Percentiles rank a stretch among this genome's conserved stretches.
Evolutionary conservation across 2,797 vertebrate species (phyloP).

Genomic region (Helicolenus hilgendorfi): DNA sequence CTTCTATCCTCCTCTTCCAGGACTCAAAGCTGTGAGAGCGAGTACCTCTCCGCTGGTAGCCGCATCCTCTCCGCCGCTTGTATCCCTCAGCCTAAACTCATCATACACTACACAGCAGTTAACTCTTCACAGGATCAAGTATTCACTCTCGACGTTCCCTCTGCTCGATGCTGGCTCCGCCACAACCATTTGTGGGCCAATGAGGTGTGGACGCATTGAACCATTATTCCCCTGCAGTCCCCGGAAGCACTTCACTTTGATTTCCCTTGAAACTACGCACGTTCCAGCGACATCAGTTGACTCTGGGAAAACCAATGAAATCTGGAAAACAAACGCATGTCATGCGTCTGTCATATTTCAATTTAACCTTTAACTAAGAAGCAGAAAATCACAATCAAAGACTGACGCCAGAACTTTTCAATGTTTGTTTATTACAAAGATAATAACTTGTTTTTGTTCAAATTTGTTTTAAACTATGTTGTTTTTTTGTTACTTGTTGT

Average conservation of each 20-base stretch:
- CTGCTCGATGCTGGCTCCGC: conserved; percentile 85
- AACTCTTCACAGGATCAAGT: conserved; percentile 83
- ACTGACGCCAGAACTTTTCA: background rate
- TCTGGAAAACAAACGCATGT: conserved; percentile 6
- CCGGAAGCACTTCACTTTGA: background rate
- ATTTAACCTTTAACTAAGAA: background rate
- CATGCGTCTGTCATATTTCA: conserved; percentile 6
- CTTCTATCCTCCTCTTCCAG: conserved; percentile 56
- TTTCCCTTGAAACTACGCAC: background rate
- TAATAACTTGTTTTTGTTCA: conserved; percentile 12
- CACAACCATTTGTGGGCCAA: conserved; percentile 86
- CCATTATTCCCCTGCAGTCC: background rate
- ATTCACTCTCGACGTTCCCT: conserved; percentile 80
- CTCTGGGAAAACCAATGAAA: conserved; percentile 33
- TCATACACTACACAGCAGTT: conserved; percentile 79
- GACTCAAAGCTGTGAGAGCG: conserved; percentile 72
- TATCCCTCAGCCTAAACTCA: conserved; percentile 85
- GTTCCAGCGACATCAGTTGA: background rate
- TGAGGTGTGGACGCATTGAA: conserved; percentile 77
- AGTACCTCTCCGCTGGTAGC: conserved; percentile 85
- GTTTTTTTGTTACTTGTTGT: background rate
- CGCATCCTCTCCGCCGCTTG: conserved; percentile 86
- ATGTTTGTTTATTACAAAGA: background rate
- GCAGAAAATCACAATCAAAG: conserved; percentile 7
- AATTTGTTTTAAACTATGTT: conserved; percentile 17